These are phyloP conservation scores for Brienomyrus brachyistius DNA, from an alignment of 2,113 vertebrate species.

Conservation along the genomic window DNA sequence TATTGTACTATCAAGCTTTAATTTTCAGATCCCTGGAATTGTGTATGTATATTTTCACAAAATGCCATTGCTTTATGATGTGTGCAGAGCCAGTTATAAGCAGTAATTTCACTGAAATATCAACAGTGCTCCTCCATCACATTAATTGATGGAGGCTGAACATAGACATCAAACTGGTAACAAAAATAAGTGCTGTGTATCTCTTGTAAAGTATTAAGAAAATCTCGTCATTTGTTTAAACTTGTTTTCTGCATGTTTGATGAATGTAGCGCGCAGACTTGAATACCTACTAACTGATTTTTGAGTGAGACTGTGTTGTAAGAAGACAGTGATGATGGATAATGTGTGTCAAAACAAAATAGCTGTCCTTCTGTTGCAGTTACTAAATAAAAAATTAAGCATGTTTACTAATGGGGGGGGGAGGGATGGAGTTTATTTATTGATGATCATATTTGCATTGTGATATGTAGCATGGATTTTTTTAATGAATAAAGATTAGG, in stretches of 20 bases:
- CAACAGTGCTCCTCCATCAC: background rate
- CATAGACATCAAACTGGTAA: background rate
- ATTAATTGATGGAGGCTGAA: background rate
- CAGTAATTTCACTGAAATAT: background rate
- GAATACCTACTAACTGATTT: background rate
- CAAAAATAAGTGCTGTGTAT: background rate
- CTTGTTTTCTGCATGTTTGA: background rate
- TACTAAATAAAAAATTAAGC: background rate
- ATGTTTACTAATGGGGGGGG: background rate
- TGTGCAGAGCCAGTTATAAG: background rate
- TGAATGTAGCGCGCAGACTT: background rate
- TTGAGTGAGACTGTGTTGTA: background rate
- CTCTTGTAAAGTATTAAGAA: background rate
- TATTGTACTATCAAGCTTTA: background rate
- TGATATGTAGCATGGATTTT: background rate
- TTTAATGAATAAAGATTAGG: background rate
- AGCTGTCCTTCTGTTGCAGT: background rate
- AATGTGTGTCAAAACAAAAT: background rate
- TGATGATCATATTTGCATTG: background rate
- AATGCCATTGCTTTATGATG: background rate
- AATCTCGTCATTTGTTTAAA: background rate
- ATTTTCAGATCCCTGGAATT: background rate
- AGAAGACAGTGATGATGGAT: background rate
- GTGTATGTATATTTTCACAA: background rate
- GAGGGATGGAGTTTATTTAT: background rate